Evolutionary conservation across 2,113 vertebrate genomes (phyloP).

Genomic region (Megaleporinus macrocephalus): DNA sequence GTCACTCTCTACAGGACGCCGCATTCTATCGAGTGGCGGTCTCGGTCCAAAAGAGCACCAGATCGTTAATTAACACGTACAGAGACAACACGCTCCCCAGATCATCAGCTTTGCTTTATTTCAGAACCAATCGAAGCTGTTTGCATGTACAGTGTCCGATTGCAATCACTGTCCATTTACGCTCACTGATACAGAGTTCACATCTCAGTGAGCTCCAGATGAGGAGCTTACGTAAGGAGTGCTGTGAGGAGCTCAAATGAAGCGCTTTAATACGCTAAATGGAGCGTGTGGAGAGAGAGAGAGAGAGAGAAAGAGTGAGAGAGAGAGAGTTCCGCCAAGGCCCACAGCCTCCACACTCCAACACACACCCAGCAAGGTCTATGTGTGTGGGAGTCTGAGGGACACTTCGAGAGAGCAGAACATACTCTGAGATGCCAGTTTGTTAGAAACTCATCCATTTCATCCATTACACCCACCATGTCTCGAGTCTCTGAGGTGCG

Average conservation of each 20-base stretch:
- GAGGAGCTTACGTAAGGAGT: slow-evolving; percentile 32
- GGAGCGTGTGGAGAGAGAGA: neutral
- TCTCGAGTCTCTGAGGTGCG: too few relatives aligned
- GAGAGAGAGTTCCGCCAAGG: neutral
- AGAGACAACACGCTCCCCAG: neutral
- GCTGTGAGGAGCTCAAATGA: slow-evolving; percentile 22
- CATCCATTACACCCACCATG: too few relatives aligned
- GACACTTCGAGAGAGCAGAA: too few relatives aligned
- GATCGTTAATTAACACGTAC: neutral
- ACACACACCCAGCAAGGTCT: neutral
- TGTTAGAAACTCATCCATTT: too few relatives aligned
- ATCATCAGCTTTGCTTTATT: neutral
- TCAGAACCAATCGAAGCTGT: neutral
- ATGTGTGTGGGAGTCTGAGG: neutral
- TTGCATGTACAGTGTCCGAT: neutral
- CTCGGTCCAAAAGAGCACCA: neutral
- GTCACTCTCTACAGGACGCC: neutral
- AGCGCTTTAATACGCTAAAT: slow-evolving; percentile 17
- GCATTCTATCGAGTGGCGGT: neutral
- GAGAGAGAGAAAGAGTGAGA: neutral
- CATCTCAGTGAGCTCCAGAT: slow-evolving; percentile 13
- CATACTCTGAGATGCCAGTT: too few relatives aligned
- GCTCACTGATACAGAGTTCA: slow-evolving; percentile 8
- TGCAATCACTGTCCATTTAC: neutral
- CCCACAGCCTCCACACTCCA: neutral